Conservation (phyloP, 64 coral and sea anemone genomes). For the Dendrophyllia cribrosa region DNA sequence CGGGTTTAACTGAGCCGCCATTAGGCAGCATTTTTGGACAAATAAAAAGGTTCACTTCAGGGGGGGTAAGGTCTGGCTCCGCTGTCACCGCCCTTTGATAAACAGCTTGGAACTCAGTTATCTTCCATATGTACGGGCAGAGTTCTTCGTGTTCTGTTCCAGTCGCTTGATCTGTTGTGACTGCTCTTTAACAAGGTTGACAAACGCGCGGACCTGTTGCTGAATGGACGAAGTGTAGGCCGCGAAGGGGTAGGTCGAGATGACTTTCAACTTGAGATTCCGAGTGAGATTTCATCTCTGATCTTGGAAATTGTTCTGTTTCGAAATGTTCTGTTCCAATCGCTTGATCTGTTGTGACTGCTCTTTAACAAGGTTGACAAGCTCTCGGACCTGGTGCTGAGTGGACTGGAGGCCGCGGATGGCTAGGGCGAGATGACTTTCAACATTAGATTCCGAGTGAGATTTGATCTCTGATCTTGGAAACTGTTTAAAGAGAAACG, state of each 20-base stretch:
- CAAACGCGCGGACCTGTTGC: background rate
- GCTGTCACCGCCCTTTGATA: background rate
- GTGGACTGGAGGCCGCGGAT: slow-evolving; percentile 18
- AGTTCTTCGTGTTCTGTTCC: background rate
- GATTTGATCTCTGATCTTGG: background rate
- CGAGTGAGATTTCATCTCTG: background rate
- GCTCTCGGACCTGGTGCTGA: slow-evolving; percentile 2
- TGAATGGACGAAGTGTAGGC: slow-evolving; percentile 20
- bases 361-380: background rate
- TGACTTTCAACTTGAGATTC: slow-evolving; percentile 8
- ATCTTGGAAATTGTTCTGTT: too few species aligned
- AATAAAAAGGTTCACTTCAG: slow-evolving; percentile 30
- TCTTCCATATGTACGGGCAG: slow-evolving; percentile 9
- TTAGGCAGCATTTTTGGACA: slow-evolving; percentile 7
- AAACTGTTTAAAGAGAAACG: background rate
- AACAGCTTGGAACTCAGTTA: slow-evolving; percentile 20
- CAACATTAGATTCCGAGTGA: slow-evolving; percentile 4
- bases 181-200: background rate
- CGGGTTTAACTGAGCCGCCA: background rate
- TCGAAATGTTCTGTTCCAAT: background rate
- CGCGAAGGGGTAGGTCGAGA: slow-evolving; percentile 7
- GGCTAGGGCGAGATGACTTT: slow-evolving; percentile 7
- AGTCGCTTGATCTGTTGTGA: background rate
- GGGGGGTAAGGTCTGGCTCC: background rate
- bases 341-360: background rate